Percentiles rank a stretch among this genome's conserved stretches.
Evolutionary conservation across 2,888 invertebrate species (phyloP).

Genomic region (Hesperia comma): DNA sequence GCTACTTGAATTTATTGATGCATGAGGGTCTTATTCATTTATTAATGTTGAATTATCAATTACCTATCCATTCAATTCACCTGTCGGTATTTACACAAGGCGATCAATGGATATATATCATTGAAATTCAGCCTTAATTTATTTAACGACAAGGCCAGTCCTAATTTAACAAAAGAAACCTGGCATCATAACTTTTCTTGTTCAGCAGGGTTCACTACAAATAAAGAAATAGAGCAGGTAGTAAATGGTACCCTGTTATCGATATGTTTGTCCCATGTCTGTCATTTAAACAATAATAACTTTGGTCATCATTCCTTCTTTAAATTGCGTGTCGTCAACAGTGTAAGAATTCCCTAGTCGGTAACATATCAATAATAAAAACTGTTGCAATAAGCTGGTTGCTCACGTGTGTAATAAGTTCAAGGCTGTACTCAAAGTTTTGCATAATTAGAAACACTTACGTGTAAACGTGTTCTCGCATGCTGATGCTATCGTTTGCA

Average conservation of each 20-base stretch:
- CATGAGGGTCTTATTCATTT: neutral
- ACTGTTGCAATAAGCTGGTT: slow-evolving; percentile 20
- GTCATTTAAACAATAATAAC: no score
- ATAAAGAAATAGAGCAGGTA: no score
- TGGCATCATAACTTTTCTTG: no score
- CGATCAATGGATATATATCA: neutral
- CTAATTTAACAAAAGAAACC: no score
- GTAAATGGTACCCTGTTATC: no score
- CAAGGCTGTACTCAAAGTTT: slow-evolving; percentile 65
- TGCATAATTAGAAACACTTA: slow-evolving; percentile 70
- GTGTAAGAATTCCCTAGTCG: slow-evolving; percentile 9
- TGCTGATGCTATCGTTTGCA: slow-evolving; percentile 68
- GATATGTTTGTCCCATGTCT: no score
- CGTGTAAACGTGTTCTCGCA: slow-evolving; percentile 69
- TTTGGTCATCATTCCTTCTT: neutral
- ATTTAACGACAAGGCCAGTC: no score
- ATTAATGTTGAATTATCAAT: neutral
- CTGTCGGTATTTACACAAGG: neutral
- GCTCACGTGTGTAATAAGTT: slow-evolving; percentile 56
- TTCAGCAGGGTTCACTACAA: no score
- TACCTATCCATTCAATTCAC: neutral
- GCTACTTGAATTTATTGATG: neutral
- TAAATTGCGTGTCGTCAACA: neutral
- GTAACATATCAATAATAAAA: slow-evolving; percentile 11
- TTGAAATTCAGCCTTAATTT: no score